Conservation (phyloP, 53 echinoderm and acorn worm genomes). For the Mesocentrotus franciscanus region DNA sequence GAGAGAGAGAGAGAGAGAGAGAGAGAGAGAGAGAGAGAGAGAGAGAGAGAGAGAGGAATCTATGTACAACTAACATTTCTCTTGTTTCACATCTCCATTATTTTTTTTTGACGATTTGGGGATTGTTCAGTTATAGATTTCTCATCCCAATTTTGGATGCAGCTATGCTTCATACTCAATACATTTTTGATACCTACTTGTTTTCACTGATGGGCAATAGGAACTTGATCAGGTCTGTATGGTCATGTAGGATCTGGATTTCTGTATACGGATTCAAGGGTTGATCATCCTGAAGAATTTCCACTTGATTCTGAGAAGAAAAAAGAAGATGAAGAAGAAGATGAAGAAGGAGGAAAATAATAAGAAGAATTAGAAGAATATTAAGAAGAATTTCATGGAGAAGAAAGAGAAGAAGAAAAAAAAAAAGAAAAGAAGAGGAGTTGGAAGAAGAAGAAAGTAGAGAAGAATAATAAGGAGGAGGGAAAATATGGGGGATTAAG, state of each 20-base stretch:
- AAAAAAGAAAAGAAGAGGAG: background rate
- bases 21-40: too few species aligned
- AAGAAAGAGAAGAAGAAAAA: background rate
- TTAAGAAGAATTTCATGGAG: background rate
- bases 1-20: too few species aligned
- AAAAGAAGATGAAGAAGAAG: background rate
- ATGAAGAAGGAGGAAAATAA: background rate
- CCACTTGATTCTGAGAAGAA: constrained; percentile 68
- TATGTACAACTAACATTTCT: too few species aligned
- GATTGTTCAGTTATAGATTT: too few species aligned
- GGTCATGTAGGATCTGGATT: constrained; percentile 76
- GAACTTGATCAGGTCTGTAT: constrained; percentile 75
- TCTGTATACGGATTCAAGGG: constrained; percentile 83
- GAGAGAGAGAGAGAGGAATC: too few species aligned
- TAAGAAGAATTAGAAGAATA: background rate
- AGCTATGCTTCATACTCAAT: too few species aligned
- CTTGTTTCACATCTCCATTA: too few species aligned
- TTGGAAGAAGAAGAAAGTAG: background rate
- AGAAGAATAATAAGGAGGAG: background rate
- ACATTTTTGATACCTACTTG: constrained; percentile 54
- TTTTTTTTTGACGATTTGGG: too few species aligned
- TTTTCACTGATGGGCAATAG: constrained; percentile 69
- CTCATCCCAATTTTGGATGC: too few species aligned
- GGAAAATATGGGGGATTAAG: background rate
- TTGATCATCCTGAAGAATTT: constrained; percentile 73